These are phyloP conservation scores for Anarrhichthys ocellatus DNA, from an alignment of 2,113 vertebrate genomes.

Conservation along the genomic window DNA sequence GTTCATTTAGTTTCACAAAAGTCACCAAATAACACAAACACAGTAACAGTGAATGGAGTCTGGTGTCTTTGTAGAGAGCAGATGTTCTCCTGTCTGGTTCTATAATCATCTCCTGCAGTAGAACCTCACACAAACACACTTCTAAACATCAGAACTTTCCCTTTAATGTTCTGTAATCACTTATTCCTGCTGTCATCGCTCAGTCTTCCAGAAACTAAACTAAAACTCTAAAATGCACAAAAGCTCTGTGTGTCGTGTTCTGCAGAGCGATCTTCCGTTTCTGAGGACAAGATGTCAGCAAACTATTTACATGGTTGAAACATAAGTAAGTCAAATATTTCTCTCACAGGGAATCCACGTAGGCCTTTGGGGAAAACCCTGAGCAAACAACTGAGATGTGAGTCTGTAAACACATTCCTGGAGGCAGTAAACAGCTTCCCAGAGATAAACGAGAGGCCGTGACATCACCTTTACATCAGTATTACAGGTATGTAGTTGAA, in stretches of 20 bases:
- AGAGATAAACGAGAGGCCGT: conserved; percentile 9
- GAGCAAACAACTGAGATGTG: conserved; percentile 10
- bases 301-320: conserved; percentile 22
- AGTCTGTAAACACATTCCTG: conserved; percentile 36
- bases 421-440: conserved; percentile 37
- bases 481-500: neutral
- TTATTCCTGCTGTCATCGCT: neutral
- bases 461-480: conserved; percentile 1
- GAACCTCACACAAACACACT: too few relatives aligned
- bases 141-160: too few relatives aligned
- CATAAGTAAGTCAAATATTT: neutral
- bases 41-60: too few relatives aligned
- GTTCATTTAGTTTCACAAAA: too few relatives aligned
- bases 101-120: too few relatives aligned
- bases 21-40: too few relatives aligned
- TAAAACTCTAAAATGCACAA: neutral
- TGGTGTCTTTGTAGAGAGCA: too few relatives aligned
- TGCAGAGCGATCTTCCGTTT: neutral
- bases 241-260: neutral
- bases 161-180: neutral
- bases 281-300: neutral
- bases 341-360: conserved; percentile 9
- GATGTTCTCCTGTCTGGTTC: too few relatives aligned
- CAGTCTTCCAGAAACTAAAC: neutral
- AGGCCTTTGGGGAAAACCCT: neutral